phyloP scores from a whole-genome alignment of 2,888 invertebrate species.

The Lamellibrachia satsuma region DNA sequence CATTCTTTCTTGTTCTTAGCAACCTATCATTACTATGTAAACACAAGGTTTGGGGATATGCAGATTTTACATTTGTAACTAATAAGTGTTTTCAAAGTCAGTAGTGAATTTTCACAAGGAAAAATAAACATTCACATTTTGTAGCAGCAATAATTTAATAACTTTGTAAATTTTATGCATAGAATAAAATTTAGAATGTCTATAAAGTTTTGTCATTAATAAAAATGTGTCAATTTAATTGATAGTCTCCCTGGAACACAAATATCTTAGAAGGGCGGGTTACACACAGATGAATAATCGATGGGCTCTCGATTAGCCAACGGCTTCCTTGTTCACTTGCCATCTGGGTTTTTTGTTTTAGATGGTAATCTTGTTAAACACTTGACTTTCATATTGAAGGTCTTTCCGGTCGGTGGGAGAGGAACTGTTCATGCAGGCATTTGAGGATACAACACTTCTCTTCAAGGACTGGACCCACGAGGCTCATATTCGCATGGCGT shows the following conservation, averaged over 20 bases:
- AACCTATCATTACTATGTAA: background rate
- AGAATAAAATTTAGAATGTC: background rate
- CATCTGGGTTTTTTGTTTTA: too few relatives aligned
- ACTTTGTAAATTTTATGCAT: background rate
- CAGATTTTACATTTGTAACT: background rate
- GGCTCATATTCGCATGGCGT: constrained; percentile 63
- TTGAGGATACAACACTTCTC: constrained; percentile 61
- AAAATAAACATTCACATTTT: background rate
- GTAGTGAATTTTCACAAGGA: background rate
- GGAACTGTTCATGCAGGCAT: constrained; percentile 61
- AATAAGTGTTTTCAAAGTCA: background rate
- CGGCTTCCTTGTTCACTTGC: too few relatives aligned
- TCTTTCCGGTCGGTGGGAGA: constrained; percentile 60
- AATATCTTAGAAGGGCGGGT: too few relatives aligned
- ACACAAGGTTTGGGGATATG: background rate
- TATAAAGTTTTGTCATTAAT: background rate
- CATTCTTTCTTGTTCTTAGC: background rate
- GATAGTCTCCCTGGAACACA: background rate
- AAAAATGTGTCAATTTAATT: background rate
- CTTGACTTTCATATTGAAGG: constrained; percentile 43
- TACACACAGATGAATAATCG: too few relatives aligned
- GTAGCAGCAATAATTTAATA: background rate
- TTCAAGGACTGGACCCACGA: constrained; percentile 63
- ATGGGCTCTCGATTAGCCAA: too few relatives aligned
- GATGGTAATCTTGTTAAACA: background rate